Evolutionary conservation across 2,888 invertebrate genomes (phyloP), one percentile per base, ranked within the genome.

Genomic region (Clanis bilineata): DNA sequence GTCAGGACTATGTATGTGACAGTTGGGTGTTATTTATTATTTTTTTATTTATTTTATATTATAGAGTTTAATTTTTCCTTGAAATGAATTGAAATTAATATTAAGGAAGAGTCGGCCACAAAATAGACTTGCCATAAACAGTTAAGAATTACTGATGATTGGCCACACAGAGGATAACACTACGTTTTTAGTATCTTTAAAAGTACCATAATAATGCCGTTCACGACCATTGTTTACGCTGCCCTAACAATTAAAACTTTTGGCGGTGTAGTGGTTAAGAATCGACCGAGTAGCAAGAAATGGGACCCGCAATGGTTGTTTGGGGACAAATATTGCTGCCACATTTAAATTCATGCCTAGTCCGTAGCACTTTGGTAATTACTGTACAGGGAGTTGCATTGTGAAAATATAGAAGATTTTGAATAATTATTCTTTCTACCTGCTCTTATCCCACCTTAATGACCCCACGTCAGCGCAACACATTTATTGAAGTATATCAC

Each of bases 221-320:
- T 25, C 45, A 51, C 18, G 51, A 21, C 41, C 18, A 15, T 18
- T 32, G 45, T 45, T 45, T 45, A 23, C 25, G 9, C 10, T 18
- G 9, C 28, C 10, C n/a, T 28, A 32, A 51, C 32, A 51, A 51
- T 51, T 51, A 32, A 51, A 51, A 51, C 51, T 51, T 51, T 51
- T 2, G 1, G 18, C 22, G 10, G 1, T 15, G 45, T n/a, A 45
- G 18, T 32, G 51, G 21, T 44, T 44, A 44, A 44, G 44, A 32
- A 18, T 18, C 32, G 51, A 10, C 32, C 12, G 32, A 32, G 18
- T 28, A 51, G 28, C 28, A 51, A 51, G 32, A 32, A 51, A 51
- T 51, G 51, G 28, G 32, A 3, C 23, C 28, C 18, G 28, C 18
- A 51, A 51, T 32, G 32, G 51, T 23, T 44, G 44, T 32, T 51